A percentile compares a stretch with the other conserved stretches of the same genome.
These are phyloP conservation scores for Liolophura sinensis DNA, from an alignment of 1,140 invertebrate species.

Conservation along the genomic window DNA sequence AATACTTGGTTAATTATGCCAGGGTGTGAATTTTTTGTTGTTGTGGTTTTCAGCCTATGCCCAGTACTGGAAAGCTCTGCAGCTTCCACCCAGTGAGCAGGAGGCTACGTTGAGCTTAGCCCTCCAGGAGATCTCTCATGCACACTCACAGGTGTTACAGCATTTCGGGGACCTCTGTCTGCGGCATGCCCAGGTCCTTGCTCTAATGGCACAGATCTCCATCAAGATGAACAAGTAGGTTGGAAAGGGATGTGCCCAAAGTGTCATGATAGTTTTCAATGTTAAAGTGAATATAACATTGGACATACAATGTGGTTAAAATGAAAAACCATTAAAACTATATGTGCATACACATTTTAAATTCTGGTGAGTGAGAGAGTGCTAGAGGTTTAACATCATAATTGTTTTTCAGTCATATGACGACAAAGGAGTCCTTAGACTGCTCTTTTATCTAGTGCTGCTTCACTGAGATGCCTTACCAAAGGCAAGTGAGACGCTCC, in stretches of 20 bases:
- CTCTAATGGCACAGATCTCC: constrained; percentile 49
- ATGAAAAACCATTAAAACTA: not conserved
- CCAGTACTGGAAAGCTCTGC: constrained; percentile 46
- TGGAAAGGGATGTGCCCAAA: not conserved
- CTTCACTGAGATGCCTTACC: too few relatives aligned
- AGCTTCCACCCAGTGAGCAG: constrained; percentile 34
- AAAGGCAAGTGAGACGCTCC: too few relatives aligned
- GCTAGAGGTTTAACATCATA: not conserved
- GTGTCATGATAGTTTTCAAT: too few relatives aligned
- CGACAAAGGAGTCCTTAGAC: not conserved
- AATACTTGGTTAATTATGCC: not conserved
- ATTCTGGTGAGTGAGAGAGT: not conserved
- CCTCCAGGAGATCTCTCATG: constrained; percentile 43
- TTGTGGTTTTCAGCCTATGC: constrained; percentile 34
- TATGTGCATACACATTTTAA: not conserved
- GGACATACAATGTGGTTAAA: constrained; percentile 2
- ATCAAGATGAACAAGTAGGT: constrained; percentile 51
- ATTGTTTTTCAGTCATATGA: not conserved
- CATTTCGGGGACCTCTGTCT: constrained; percentile 48
- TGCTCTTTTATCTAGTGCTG: too few relatives aligned
- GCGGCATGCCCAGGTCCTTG: constrained; percentile 39
- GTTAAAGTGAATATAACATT: constrained; percentile 1
- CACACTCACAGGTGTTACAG: constrained; percentile 29
- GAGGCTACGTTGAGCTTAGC: constrained; percentile 39
- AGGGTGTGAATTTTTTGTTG: not conserved